Conservation (phyloP, 1,140 invertebrate species). For the Anastrepha obliqua region DNA sequence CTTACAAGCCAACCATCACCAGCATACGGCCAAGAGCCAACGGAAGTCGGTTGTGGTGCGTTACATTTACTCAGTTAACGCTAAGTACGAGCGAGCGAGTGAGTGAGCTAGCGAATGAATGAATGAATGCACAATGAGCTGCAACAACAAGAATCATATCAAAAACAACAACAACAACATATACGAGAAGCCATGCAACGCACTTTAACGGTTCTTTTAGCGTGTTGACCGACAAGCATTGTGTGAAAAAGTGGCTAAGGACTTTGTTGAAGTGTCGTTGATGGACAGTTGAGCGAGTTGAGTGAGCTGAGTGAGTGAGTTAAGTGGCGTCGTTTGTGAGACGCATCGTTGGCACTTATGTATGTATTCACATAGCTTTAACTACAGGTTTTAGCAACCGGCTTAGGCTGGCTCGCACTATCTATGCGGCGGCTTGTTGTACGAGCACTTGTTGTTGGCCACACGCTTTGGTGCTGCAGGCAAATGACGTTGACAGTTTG, state of each 20-base stretch:
- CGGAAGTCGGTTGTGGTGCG: constrained; percentile 1
- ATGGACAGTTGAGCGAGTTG: constrained; percentile 37
- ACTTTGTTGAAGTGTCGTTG: not conserved
- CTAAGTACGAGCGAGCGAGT: constrained; percentile 19
- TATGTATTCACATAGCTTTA: not conserved
- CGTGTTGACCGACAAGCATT: constrained; percentile 40
- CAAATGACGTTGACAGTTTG: constrained; percentile 30
- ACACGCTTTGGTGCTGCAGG: constrained; percentile 1
- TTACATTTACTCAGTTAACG: constrained; percentile 23
- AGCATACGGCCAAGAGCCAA: not conserved
- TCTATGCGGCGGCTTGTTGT: not conserved
- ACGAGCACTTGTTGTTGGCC: not conserved
- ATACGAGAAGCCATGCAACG: not conserved
- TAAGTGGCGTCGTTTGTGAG: constrained; percentile 29
- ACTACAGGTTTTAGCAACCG: not conserved
- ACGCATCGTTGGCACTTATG: not conserved
- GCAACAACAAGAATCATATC: not conserved
- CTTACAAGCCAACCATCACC: not conserved
- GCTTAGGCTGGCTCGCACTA: not conserved
- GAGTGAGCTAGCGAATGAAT: not conserved
- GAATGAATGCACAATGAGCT: constrained; percentile 39
- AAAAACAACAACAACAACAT: not conserved
- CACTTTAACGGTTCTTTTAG: constrained; percentile 13
- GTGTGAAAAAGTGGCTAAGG: constrained; percentile 22
- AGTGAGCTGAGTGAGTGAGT: not conserved